A percentile compares a stretch with the other conserved stretches of the same genome.
These are phyloP conservation scores for Amazona vittata DNA, from an alignment of 2,113 vertebrate genomes.

Conservation along the genomic window DNA sequence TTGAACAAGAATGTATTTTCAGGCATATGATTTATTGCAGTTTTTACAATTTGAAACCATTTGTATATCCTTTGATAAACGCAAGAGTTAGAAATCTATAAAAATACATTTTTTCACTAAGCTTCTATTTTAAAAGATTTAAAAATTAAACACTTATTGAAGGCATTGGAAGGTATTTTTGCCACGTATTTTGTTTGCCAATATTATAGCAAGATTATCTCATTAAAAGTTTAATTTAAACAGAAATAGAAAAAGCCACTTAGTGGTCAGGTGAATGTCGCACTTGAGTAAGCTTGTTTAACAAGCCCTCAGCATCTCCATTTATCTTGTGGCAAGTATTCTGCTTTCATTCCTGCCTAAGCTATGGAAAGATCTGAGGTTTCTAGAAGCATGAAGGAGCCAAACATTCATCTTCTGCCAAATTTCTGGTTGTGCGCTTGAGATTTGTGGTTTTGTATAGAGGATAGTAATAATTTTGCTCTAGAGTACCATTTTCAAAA, in stretches of 20 bases:
- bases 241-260: background rate
- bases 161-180: background rate
- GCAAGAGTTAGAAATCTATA: background rate
- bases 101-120: background rate
- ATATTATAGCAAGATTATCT: background rate
- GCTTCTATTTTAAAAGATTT: background rate
- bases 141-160: background rate
- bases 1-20: background rate
- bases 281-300: background rate
- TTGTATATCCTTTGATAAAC: background rate
- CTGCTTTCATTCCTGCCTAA: background rate
- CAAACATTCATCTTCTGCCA: background rate
- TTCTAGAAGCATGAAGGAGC: background rate
- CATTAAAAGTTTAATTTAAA: constrained; percentile 4
- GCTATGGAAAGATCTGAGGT: background rate
- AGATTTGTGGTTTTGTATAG: background rate
- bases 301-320: background rate
- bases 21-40: background rate
- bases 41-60: background rate
- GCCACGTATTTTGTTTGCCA: background rate
- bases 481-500: background rate
- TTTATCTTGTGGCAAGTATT: background rate
- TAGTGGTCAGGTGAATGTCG: background rate
- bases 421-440: background rate
- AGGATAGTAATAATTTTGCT: background rate